phyloP scores from a whole-genome alignment of 2,888 invertebrate genomes.

The Zonitis immaculata region DNA sequence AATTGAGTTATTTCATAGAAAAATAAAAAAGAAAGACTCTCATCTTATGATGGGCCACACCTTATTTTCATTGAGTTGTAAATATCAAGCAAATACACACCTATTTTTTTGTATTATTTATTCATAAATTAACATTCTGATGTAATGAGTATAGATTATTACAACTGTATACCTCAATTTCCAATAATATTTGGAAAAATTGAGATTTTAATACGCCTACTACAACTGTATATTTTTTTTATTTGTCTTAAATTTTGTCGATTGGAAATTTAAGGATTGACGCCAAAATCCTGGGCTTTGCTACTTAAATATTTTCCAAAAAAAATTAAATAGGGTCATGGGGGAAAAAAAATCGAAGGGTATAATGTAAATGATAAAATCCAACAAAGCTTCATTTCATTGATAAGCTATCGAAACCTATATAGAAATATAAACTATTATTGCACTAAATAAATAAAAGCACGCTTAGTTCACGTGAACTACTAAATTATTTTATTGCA shows the following conservation, averaged over 20 bases:
- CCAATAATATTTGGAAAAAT: neutral
- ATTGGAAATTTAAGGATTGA: no score
- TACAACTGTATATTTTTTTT: no score
- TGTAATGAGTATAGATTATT: constrained; percentile 15
- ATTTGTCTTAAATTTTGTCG: no score
- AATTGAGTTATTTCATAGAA: neutral
- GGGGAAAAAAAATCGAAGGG: no score
- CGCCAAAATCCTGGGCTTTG: no score
- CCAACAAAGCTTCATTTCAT: no score
- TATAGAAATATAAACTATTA: neutral
- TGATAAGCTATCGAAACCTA: no score
- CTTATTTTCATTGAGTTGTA: constrained; percentile 6
- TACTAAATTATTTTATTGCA: neutral
- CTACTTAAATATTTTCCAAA: no score
- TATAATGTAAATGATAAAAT: no score
- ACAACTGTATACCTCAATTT: constrained; percentile 2
- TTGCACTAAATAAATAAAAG: neutral
- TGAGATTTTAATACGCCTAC: neutral
- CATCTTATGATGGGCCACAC: constrained; percentile 18
- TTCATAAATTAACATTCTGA: constrained; percentile 7
- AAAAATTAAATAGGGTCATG: no score
- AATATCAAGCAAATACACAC: constrained; percentile 18
- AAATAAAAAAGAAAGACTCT: constrained; percentile 13
- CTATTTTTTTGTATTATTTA: constrained; percentile 7
- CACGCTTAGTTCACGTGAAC: constrained; percentile 8